These are phyloP conservation scores for Hybos culiciformis DNA, from an alignment of 2,888 invertebrate genomes.

Conservation along the genomic window DNA sequence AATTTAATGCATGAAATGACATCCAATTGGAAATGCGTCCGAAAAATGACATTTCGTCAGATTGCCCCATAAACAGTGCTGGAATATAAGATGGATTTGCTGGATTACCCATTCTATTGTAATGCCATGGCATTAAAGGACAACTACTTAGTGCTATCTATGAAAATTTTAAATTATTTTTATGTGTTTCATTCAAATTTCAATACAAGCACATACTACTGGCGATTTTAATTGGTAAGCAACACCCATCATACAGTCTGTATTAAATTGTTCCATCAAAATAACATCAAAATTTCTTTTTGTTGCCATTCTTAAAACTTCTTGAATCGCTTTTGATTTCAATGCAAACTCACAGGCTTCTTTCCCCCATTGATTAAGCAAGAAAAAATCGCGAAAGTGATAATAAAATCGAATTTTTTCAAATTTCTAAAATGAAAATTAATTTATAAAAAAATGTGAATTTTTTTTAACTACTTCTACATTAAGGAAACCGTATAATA, in stretches of 20 bases:
- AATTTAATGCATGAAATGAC: slow-evolving; percentile 20
- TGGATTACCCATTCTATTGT: slow-evolving; percentile 42
- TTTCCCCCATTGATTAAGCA: slow-evolving; percentile 28
- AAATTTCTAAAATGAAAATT: slow-evolving; percentile 23
- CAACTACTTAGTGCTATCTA: slow-evolving; percentile 37
- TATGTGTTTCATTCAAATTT: not conserved
- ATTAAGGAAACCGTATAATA: too few relatives aligned
- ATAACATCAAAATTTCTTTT: slow-evolving; percentile 50
- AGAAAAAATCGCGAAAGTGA: slow-evolving; percentile 28
- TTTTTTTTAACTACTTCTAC: too few relatives aligned
- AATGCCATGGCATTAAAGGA: slow-evolving; percentile 47
- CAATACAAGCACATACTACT: slow-evolving; percentile 30
- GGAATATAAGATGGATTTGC: slow-evolving; percentile 46
- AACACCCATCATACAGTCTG: slow-evolving; percentile 54
- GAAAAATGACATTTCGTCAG: slow-evolving; percentile 35
- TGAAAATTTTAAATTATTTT: not conserved
- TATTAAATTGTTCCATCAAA: slow-evolving; percentile 55
- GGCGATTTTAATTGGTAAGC: slow-evolving; percentile 49
- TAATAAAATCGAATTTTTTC: slow-evolving; percentile 26
- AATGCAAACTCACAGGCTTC: slow-evolving; percentile 28
- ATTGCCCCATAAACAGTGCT: slow-evolving; percentile 38
- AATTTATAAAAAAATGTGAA: too few relatives aligned
- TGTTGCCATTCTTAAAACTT: slow-evolving; percentile 24
- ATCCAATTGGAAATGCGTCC: slow-evolving; percentile 38
- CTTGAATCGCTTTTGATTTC: slow-evolving; percentile 29